These are phyloP conservation scores for Sitobion miscanthi DNA, from an alignment of 1,140 invertebrate genomes.

Conservation along the genomic window DNA sequence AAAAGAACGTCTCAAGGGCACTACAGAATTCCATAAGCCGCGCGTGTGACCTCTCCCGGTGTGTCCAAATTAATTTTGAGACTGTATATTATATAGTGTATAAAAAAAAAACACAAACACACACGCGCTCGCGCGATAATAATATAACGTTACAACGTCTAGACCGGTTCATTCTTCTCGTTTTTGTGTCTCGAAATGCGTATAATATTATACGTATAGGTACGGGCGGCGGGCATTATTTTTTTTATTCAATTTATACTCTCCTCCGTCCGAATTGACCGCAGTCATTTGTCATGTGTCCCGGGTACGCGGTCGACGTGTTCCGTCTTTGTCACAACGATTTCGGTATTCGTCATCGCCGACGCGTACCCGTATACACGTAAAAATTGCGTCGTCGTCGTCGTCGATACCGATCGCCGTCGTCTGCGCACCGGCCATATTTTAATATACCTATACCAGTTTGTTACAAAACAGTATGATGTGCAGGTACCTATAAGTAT, in stretches of 20 bases:
- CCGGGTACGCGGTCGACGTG: background rate
- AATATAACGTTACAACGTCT: constrained; percentile 54
- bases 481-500: background rate
- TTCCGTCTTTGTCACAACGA: constrained; percentile 51
- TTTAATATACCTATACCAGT: constrained; percentile 2
- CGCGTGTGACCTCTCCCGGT: constrained; percentile 40
- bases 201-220: background rate
- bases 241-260: background rate
- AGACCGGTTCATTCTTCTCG: constrained; percentile 51
- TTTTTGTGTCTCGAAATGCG: background rate
- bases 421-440: background rate
- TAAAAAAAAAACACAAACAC: constrained; percentile 8
- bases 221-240: background rate
- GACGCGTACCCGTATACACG: background rate
- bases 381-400: background rate
- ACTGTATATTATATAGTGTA: background rate
- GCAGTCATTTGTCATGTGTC: constrained; percentile 53
- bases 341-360: constrained; percentile 35
- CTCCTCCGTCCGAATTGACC: constrained; percentile 22
- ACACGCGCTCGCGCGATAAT: background rate
- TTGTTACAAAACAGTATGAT: background rate
- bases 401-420: background rate
- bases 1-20: constrained; percentile 31
- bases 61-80: constrained; percentile 54
- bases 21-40: constrained; percentile 38